Percentiles rank a stretch among this genome's conserved stretches.
Conservation (phyloP, 53 echinoderm and acorn worm species). For the Temnopleurus reevesii region DNA sequence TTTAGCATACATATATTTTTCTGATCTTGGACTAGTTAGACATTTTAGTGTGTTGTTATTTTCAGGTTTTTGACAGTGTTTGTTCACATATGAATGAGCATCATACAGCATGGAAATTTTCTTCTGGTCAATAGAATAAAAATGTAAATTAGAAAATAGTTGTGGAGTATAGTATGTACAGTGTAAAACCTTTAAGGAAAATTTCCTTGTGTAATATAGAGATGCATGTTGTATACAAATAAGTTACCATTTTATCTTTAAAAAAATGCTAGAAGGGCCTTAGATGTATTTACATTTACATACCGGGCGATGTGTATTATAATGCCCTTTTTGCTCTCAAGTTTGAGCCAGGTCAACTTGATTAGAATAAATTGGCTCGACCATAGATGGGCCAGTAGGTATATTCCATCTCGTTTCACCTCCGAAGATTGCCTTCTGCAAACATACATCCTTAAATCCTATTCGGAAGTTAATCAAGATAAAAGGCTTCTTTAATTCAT, state of each 20-base stretch:
- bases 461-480: not conserved
- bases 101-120: no score
- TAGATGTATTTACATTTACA: no score
- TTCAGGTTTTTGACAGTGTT: no score
- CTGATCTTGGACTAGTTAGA: no score
- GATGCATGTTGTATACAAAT: not conserved
- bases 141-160: no score
- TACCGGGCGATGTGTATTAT: no score
- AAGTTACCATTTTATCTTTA: not conserved
- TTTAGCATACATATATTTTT: no score
- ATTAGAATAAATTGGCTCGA: slow-evolving; percentile 27
- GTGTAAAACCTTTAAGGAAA: not conserved
- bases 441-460: not conserved
- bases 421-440: not conserved
- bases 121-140: no score
- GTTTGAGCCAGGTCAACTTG: not conserved
- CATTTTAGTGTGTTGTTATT: no score
- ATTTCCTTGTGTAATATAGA: not conserved
- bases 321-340: not conserved
- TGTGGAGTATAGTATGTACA: not conserved
- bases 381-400: not conserved
- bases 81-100: no score
- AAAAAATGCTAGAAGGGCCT: not conserved
- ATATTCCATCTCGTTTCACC: not conserved
- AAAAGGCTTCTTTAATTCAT: not conserved